Base-by-base conservation (phyloP, 2,797 vertebrate genomes). In the Loriculus beryllinus region DNA sequence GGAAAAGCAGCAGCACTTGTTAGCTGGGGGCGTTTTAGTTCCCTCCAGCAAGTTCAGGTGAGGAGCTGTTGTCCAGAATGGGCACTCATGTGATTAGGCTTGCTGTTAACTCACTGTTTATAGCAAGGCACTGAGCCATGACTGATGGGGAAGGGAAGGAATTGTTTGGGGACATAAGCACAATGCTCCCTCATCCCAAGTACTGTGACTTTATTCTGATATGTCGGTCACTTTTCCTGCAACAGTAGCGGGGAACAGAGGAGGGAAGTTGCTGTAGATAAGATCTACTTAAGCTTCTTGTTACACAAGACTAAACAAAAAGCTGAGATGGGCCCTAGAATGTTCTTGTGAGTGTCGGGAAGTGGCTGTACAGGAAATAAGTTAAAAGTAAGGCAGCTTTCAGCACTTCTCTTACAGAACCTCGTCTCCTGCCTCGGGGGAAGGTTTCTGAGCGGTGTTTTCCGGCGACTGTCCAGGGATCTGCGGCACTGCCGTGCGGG, bases 401-500 rank as follows among this genome's bases (percentile, higher is more conserved):
- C n/a, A 18, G 11, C n/a, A 9, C 7, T 49, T 95, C 15, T 88
- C 15, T 88, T 92, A 12, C 97, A 99, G 99, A 99, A 98, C 90
- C 98, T 99, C 2, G 98, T 98, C 28, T 96, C 98, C 12, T 99
- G 99, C 97, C 86, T 99, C 3, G 98, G 99, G 25, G 99, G 99
- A 43, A 13, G 47, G 9, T 98, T 99, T 94, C 97, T 99, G 95
- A 99, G 98, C 3, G 98, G 98, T 1, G 95, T 99, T 82, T 98
- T 98, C 62, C 96, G 94, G 67, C 97, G 97, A 29, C 98, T 99
- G 97, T 98, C 98, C 11, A 92, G 94, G 95, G 99, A 99, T 94
- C 98, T 99, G 49, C 98, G 99, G 42, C 99, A 99, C 87, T 98
- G 98, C 90, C 98, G 98, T 51, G 99, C 97, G 9, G 99, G 99